These are phyloP conservation scores for Autographa pulchrina DNA, from an alignment of 2,888 invertebrate genomes.

Conservation along the genomic window DNA sequence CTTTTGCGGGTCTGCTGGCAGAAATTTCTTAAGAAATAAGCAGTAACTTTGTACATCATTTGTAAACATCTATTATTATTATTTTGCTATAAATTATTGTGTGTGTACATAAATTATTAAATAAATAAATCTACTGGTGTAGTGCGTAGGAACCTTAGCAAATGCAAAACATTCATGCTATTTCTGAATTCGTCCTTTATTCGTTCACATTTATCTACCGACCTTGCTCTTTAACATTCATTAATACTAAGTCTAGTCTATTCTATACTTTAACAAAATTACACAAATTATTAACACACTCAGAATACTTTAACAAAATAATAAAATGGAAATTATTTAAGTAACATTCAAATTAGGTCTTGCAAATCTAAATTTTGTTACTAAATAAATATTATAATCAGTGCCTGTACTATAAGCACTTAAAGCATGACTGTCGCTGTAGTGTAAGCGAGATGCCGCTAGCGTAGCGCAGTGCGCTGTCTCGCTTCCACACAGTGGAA, in stretches of 20 bases:
- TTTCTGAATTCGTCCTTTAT: slow-evolving; percentile 1
- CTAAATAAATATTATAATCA: not conserved
- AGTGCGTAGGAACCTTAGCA: not conserved
- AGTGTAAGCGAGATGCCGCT: no score
- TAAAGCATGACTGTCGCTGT: no score
- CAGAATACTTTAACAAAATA: not conserved
- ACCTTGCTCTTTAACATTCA: not conserved
- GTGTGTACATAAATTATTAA: no score
- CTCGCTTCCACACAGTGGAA: no score
- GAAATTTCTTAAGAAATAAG: no score
- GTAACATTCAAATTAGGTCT: not conserved
- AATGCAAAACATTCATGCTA: slow-evolving; percentile 2
- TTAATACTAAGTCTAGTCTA: not conserved
- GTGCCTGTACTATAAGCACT: no score
- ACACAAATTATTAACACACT: not conserved
- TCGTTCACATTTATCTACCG: not conserved
- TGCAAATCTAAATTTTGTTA: not conserved
- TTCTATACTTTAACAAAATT: not conserved
- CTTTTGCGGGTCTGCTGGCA: no score
- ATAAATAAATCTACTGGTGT: no score
- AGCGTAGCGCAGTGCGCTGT: no score
- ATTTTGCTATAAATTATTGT: no score
- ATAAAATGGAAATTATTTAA: not conserved
- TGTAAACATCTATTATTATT: no score
- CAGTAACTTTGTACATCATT: no score